Conservation (phyloP, 2,888 invertebrate species). For the Podotricha telesiphe region DNA sequence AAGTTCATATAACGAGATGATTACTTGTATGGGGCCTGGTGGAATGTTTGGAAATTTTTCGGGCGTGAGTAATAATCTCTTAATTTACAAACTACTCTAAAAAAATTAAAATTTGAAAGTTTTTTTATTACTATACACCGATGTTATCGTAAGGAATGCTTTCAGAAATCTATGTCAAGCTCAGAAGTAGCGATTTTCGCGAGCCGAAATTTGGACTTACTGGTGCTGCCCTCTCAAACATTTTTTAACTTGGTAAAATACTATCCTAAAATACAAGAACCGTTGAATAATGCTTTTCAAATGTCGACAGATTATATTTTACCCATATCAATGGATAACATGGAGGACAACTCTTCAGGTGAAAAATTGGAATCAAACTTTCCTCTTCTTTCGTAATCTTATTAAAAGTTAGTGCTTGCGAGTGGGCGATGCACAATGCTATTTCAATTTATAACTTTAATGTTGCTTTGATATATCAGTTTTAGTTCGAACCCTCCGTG, state of each 20-base stretch:
- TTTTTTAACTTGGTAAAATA: constrained; percentile 75
- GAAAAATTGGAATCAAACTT: constrained; percentile 38
- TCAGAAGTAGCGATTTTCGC: constrained; percentile 74
- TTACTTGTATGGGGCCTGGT: constrained; percentile 80
- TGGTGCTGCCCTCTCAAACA: constrained; percentile 70
- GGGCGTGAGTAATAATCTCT: constrained; percentile 59
- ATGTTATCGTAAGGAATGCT: constrained; percentile 32
- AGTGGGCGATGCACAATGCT: constrained; percentile 14
- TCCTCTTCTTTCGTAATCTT: constrained; percentile 29
- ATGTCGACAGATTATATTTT: constrained; percentile 73
- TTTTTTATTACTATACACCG: not conserved
- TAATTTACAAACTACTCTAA: not conserved
- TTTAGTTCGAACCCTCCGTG: not conserved
- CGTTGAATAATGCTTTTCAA: constrained; percentile 70
- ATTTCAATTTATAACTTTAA: constrained; percentile 30
- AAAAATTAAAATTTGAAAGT: not conserved
- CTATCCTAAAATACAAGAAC: constrained; percentile 74
- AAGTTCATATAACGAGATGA: constrained; percentile 77
- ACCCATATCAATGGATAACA: constrained; percentile 67
- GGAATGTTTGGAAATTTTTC: constrained; percentile 81
- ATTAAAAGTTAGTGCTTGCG: constrained; percentile 34
- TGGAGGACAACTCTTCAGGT: constrained; percentile 64
- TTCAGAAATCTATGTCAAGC: constrained; percentile 69
- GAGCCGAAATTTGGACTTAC: constrained; percentile 72
- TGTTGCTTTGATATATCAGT: constrained; percentile 21